Evolutionary conservation across 2,113 vertebrate species (phyloP).

Genomic region (Osmerus mordax): DNA sequence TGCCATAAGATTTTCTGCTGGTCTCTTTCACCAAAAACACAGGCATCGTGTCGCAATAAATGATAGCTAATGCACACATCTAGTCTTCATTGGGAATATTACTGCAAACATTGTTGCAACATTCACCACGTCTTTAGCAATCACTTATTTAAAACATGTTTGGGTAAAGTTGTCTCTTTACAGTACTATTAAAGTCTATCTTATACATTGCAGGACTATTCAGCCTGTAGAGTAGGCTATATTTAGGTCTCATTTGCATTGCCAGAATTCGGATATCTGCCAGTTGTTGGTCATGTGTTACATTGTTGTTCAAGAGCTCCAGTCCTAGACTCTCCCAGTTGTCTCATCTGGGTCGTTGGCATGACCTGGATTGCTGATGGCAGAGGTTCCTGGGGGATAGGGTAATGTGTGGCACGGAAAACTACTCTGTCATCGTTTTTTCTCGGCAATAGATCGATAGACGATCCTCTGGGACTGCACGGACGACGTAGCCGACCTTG

Average conservation of each 20-base stretch:
- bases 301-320: constrained; percentile 51
- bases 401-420: constrained; percentile 40
- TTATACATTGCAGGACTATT: no score
- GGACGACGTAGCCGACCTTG: constrained; percentile 46
- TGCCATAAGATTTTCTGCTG: not conserved
- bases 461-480: constrained; percentile 42
- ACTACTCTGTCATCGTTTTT: constrained; percentile 64
- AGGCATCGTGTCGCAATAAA: no score
- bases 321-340: constrained; percentile 20
- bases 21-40: no score
- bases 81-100: no score
- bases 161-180: no score
- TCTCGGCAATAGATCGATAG: constrained; percentile 45
- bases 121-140: no score
- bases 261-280: not conserved
- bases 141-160: no score
- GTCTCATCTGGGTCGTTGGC: constrained; percentile 39
- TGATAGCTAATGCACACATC: no score
- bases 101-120: no score
- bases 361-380: constrained; percentile 60
- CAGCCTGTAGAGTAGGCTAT: no score
- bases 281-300: constrained; percentile 54
- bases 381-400: constrained; percentile 54
- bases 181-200: no score
- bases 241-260: no score